Evolutionary conservation across 1,140 invertebrate genomes (phyloP), one percentile per base, ranked within the genome.

Genomic region (Pachyrhynchus sulphureomaculatus): DNA sequence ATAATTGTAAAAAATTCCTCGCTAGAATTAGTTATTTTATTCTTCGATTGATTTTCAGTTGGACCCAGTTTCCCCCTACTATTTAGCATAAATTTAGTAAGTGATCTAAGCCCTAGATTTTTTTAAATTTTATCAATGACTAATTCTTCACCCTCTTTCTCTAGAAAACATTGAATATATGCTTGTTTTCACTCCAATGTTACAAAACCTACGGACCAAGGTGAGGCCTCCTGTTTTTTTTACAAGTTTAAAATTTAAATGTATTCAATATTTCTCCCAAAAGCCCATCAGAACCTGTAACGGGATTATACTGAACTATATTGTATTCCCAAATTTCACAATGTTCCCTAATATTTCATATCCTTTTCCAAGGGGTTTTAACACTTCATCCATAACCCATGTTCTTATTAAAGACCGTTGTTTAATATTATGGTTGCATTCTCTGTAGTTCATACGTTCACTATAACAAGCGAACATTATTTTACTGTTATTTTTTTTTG

Each of bases 71-170:
- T 63, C 4, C 53, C 61, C 61, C 61, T 57, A 42, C 63, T 69
- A 57, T 76, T 77, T 23, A 75, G 60, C 34, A 70, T 69, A 10
- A 74, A 33, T 66, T 78, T 75, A 4, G 70, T 65, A 4, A 75
- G 52, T 2, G 68, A 59, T 29, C 71, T 37, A 26, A 73, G 41
- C 5, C 74, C 77, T 0, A 69, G 65, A 56, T 79, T 80, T 41
- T 69, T 63, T 32, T 33, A 49, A 45, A 79, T 76, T 48, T 70
- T 68, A 10, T 68, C 42, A 8, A 8, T 17, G 29, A 79, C 69
- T n/a, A 81, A 54, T 10, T 42, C 24, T 39, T 80, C 60, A n/a
- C 73, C 74, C 66, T 80, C 73, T 12, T 65, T 64, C 37, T 69
- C 37, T 0, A 68, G 24, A 67, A 75, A 78, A 12, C 72, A 48